Conservation (phyloP, 2,797 vertebrate genomes). For the Champsocephalus gunnari region DNA sequence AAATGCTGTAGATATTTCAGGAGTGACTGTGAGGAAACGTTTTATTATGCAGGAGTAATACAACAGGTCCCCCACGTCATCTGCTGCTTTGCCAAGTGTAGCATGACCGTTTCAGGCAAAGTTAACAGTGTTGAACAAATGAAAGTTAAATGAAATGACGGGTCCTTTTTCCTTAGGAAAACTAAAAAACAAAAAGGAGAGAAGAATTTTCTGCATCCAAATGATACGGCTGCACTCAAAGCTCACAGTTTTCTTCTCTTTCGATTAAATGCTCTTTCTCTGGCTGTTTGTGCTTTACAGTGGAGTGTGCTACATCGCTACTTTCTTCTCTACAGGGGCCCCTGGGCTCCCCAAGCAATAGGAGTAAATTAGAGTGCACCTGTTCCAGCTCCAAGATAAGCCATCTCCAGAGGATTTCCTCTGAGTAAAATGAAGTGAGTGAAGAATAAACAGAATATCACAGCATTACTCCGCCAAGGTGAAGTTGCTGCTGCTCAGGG, state of each 20-base stretch:
- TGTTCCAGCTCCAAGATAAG: slow-evolving; percentile 89
- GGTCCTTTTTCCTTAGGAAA: slow-evolving; percentile 60
- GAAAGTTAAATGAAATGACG: slow-evolving; percentile 78
- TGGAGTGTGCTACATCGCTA: slow-evolving; percentile 85
- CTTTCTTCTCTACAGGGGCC: slow-evolving; percentile 87
- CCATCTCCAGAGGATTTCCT: slow-evolving; percentile 87
- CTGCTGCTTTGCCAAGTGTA: slow-evolving; percentile 74
- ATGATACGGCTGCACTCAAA: slow-evolving; percentile 79
- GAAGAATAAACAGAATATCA: slow-evolving; percentile 90
- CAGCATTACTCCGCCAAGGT: slow-evolving; percentile 87
- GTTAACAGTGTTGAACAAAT: slow-evolving; percentile 80
- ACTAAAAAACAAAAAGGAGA: slow-evolving; percentile 43
- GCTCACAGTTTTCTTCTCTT: slow-evolving; percentile 82
- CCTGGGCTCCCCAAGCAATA: slow-evolving; percentile 88
- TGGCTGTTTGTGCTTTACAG: slow-evolving; percentile 85
- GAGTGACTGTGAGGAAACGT: slow-evolving; percentile 57
- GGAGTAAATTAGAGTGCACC: slow-evolving; percentile 91
- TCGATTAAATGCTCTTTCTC: slow-evolving; percentile 87
- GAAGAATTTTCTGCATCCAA: slow-evolving; percentile 77
- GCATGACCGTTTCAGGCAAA: slow-evolving; percentile 75
- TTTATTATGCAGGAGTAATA: slow-evolving; percentile 68
- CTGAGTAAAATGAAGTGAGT: slow-evolving; percentile 88
- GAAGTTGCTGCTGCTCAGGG: slow-evolving; percentile 85
- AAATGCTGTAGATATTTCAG: slow-evolving; percentile 55
- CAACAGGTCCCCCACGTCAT: slow-evolving; percentile 77